phyloP scores from a whole-genome alignment of 2,113 vertebrate genomes.

The Geococcyx californianus region DNA sequence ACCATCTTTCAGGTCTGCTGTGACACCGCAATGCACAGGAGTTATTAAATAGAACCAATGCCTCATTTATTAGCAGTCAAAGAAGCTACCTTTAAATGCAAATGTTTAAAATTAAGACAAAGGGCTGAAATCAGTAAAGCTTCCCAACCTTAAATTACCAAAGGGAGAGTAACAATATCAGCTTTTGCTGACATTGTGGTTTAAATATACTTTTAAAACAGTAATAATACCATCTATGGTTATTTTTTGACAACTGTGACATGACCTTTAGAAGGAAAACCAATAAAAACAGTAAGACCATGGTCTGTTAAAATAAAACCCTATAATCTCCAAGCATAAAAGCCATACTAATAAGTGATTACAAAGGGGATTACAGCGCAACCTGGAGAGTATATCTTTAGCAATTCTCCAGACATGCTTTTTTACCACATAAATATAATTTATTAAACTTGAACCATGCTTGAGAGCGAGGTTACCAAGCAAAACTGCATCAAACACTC shows the following conservation, averaged over 20 bases:
- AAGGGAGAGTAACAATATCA: slow-evolving; percentile 34
- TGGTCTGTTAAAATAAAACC: slow-evolving; percentile 60
- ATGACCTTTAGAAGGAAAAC: slow-evolving; percentile 23
- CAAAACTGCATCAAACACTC: background rate
- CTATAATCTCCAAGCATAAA: slow-evolving; percentile 50
- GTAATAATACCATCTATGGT: background rate
- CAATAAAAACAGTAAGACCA: slow-evolving; percentile 44
- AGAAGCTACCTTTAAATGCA: slow-evolving; percentile 54
- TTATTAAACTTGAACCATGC: slow-evolving; percentile 21
- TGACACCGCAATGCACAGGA: slow-evolving; percentile 68
- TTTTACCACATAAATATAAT: slow-evolving; percentile 25
- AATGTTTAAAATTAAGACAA: slow-evolving; percentile 66
- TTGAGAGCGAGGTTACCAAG: slow-evolving; percentile 10
- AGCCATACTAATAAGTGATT: slow-evolving; percentile 29
- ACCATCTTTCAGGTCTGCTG: slow-evolving; percentile 69
- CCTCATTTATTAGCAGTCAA: slow-evolving; percentile 68
- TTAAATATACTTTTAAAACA: slow-evolving; percentile 37
- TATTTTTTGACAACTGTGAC: slow-evolving; percentile 39
- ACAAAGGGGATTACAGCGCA: slow-evolving; percentile 35
- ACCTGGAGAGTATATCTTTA: slow-evolving; percentile 16
- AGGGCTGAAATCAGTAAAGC: slow-evolving; percentile 53
- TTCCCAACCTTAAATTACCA: slow-evolving; percentile 51
- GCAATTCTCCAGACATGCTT: background rate
- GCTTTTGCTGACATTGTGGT: background rate
- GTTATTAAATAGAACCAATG: slow-evolving; percentile 74